phyloP scores from a whole-genome alignment of 2,797 vertebrate genomes.

The Rhinophrynus dorsalis region DNA sequence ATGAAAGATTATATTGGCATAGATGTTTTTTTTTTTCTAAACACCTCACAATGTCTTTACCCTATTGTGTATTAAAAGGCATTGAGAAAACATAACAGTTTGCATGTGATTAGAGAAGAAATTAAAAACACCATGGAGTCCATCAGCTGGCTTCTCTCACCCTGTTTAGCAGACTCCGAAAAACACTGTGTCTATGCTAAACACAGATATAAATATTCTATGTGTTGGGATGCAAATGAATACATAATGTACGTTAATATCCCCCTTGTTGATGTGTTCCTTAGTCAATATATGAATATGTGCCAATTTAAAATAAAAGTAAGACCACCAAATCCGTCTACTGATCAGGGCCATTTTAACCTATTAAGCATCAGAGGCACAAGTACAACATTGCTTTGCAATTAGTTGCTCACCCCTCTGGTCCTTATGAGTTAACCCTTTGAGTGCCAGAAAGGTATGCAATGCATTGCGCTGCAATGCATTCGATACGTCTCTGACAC shows the following conservation, averaged over 20 bases:
- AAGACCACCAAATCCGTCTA: too few relatives aligned
- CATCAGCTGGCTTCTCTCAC: slow-evolving; percentile 3
- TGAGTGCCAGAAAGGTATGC: too few relatives aligned
- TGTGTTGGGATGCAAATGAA: slow-evolving; percentile 22
- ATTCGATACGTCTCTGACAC: too few relatives aligned
- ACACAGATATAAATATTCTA: background rate
- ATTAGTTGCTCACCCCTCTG: too few relatives aligned
- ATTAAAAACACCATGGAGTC: slow-evolving; percentile 29
- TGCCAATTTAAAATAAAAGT: too few relatives aligned
- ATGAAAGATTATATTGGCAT: slow-evolving; percentile 18
- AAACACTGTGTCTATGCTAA: background rate
- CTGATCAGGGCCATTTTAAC: too few relatives aligned
- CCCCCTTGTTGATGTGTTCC: slow-evolving; percentile 17
- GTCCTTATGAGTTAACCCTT: too few relatives aligned
- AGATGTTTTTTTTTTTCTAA: slow-evolving; percentile 23
- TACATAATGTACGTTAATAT: slow-evolving; percentile 15
- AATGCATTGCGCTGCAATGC: too few relatives aligned
- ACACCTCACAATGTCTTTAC: slow-evolving; percentile 3
- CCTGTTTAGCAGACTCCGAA: background rate
- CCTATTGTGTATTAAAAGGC: slow-evolving; percentile 5
- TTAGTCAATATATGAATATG: background rate
- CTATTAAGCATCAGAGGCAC: too few relatives aligned
- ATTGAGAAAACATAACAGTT: slow-evolving; percentile 2
- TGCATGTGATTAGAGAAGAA: slow-evolving; percentile 23
- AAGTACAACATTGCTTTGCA: too few relatives aligned